Evolutionary conservation across 2,888 invertebrate genomes (phyloP).

Genomic region (Aleiodes leptofemur): DNA sequence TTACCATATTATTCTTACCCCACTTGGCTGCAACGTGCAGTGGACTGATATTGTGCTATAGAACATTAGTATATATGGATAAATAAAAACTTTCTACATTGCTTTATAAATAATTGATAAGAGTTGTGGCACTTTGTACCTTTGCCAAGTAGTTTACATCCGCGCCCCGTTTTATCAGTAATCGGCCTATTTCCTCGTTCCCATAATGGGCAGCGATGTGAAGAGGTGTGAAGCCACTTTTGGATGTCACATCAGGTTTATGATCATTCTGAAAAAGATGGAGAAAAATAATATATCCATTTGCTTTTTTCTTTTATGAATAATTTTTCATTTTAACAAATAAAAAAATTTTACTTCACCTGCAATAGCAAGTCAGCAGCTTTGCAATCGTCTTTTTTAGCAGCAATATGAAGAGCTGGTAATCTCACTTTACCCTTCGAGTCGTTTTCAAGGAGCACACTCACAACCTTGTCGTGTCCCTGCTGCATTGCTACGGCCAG

Average conservation of each 20-base stretch:
- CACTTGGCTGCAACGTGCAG: constrained; percentile 99
- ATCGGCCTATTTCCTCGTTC: constrained; percentile 93
- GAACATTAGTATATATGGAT: constrained; percentile 30
- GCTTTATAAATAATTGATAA: constrained; percentile 9
- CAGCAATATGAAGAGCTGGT: constrained; percentile 98
- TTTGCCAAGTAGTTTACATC: constrained; percentile 97
- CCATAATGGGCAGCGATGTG: constrained; percentile 99
- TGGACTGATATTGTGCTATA: constrained; percentile 95
- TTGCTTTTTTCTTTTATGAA: constrained; percentile 3
- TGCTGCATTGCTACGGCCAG: constrained; percentile 99
- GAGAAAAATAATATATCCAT: not conserved
- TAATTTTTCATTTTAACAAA: not conserved
- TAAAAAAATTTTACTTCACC: constrained; percentile 72
- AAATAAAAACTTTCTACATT: constrained; percentile 17
- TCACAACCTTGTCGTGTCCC: constrained; percentile 97
- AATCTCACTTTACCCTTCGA: constrained; percentile 96
- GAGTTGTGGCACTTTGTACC: constrained; percentile 70
- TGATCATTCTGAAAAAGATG: constrained; percentile 85
- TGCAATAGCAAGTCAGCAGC: constrained; percentile 94
- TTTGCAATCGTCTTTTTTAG: constrained; percentile 98
- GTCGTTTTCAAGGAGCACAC: constrained; percentile 96
- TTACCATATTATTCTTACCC: constrained; percentile 97
- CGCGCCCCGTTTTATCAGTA: constrained; percentile 93
- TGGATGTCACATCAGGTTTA: constrained; percentile 97
- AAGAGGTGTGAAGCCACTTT: constrained; percentile 98